phyloP scores from a whole-genome alignment of 1,140 invertebrate genomes.

The Brachionus manjavacas region DNA sequence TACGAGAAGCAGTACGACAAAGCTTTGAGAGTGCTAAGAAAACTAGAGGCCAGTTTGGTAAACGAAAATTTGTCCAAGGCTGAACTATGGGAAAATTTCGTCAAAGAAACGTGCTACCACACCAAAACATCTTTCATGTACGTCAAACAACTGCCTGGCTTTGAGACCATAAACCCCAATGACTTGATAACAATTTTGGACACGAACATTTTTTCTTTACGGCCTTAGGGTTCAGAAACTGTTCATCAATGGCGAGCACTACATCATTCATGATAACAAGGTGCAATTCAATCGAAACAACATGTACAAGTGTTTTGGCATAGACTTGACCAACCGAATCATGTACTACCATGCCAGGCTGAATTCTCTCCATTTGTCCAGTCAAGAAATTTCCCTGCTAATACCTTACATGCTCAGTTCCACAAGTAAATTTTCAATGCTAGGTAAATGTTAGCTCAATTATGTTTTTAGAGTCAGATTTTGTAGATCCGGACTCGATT shows the following conservation, averaged over 20 bases:
- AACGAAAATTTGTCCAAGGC: neutral
- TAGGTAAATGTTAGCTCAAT: no score
- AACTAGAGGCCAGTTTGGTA: neutral
- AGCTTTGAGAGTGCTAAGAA: neutral
- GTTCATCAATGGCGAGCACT: conserved; percentile 18
- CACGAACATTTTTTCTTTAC: neutral
- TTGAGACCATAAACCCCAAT: neutral
- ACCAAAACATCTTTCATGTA: neutral
- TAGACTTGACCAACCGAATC: neutral
- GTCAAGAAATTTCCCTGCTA: neutral
- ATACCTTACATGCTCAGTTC: neutral
- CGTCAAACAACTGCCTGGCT: neutral
- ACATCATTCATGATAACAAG: neutral
- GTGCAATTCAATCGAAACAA: conserved; percentile 17
- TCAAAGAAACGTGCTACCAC: neutral
- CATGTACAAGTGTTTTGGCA: neutral
- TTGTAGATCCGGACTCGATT: neutral
- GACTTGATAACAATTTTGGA: neutral
- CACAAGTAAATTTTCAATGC: neutral
- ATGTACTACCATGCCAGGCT: conserved; percentile 4
- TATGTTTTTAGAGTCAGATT: neutral
- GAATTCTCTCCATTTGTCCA: neutral
- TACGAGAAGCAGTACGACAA: conserved; percentile 1
- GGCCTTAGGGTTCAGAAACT: neutral
- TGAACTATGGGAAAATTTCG: neutral